Base-by-base conservation (phyloP, 2,113 vertebrate genomes). In the Camelus bactrianus region DNA sequence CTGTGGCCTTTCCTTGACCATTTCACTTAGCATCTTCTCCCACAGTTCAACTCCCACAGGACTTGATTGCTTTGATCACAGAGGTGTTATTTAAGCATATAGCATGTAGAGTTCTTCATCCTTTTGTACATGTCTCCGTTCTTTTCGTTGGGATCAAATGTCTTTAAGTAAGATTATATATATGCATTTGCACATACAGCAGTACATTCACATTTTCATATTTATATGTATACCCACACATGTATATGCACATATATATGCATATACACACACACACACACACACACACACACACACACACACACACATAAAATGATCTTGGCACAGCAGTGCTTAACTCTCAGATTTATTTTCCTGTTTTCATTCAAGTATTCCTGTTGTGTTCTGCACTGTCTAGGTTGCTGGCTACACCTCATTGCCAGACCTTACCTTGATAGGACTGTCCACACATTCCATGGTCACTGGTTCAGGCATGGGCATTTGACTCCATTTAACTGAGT, bases 11-110 rank as follows among this genome's bases (percentile, higher is more conserved):
- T 22, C 22, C 73, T 67, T 84, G 12, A 8, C 19, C 3, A 0
- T 56, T 52, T 48, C 20, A 58, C 20, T 46, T 17, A 13, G 32
- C 1, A 16, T 17, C 52, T 70, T 83, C n/a, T 79, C 26, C 48
- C 13, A 19, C 58, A 28, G 0, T 10, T 12, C 7, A 6, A 10
- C 2, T 19, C 17, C 9, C 24, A 8, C 0, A 2, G 17, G 69
- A 16, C 32, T 28, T 88, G 0, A 4, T 58, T 26, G 16, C 70
- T 38, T 52, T 10, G 17, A 24, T 35, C 64, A 13, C 70, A 50
- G 3, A 28, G 14, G 17, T 56, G 12, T 38, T 67, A 30, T 7
- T 11, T 58, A 77, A 22, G 2, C 42, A 10, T 15, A 1, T 28
- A 12, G 5, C 13, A 14, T 58, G 14, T 19, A 32, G 12, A 32